Evolutionary conservation across 2,797 vertebrate genomes (phyloP), one percentile per base, ranked within the genome.

Genomic region (Phoebastria nigripes): DNA sequence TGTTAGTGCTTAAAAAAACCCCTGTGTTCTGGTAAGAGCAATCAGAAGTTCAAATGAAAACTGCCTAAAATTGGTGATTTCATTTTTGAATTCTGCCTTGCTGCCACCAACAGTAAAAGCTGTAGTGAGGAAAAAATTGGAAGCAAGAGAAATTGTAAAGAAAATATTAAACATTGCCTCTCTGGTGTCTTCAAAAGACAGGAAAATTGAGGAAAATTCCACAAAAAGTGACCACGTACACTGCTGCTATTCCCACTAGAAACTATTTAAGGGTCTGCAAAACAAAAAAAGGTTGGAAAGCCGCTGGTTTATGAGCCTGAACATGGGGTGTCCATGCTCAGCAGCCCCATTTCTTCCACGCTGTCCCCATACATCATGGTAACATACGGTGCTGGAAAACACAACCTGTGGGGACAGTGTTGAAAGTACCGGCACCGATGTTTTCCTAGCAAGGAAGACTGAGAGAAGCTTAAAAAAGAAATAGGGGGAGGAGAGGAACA

Each of bases 401-500:
- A 54, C 4, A 3, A 84, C 39, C 54, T 46, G 46, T 65, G 55
- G 47, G 56, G n/a, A 78, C 4, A 4, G 25, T 26, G 12, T 31
- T 87, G 51, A 84, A 83, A 92, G 70, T 83, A 61, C 22, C 3
- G 1, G 24, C 12, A 39, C 3, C 0, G 1, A 14, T 82, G 59
- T 90, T 70, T 90, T 95, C 86, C 89, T 90, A 93, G 93, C 87
- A 74, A 90, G 85, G 62, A 81, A 80, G 86, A 70, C 58, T 44
- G 62, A 82, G 35, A 19, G 22, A 82, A 92, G 28, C 66, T 82
- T 87, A 21, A 82, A 63, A 89, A 84, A 84, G 58, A 93, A 92
- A 46, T 22, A 80, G 8, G 8, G 35, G 11, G 26, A 62, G 26
- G 29, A 70, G 26, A 42, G 33, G 33, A 90, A 95, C 83, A 96